Conservation (phyloP, 2,113 vertebrate species). For the Ursus arctos region DNA sequence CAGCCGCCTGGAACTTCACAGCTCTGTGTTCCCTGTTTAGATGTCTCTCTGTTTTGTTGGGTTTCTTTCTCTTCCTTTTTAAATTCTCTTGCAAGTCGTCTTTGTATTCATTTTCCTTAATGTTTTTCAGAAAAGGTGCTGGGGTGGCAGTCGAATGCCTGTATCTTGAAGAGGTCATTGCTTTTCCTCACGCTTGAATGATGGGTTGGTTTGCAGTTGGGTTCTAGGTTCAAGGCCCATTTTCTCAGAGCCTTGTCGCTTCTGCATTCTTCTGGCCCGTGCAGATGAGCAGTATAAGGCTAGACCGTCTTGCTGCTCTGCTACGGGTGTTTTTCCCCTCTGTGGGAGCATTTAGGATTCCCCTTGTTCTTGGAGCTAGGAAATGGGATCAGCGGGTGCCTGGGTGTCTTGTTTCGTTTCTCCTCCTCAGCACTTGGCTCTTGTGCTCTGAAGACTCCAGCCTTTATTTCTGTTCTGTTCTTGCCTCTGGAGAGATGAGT, state of each 20-base stretch:
- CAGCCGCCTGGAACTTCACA: not conserved
- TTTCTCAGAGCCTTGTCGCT: not conserved
- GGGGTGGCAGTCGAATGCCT: not conserved
- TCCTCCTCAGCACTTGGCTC: not conserved
- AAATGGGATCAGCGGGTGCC: not conserved
- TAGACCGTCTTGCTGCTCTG: not conserved
- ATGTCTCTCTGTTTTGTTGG: not conserved
- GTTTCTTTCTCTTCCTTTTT: constrained; percentile 1
- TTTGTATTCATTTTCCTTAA: not conserved
- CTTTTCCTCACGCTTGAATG: not conserved
- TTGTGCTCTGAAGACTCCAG: constrained; percentile 10
- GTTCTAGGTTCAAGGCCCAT: not conserved
- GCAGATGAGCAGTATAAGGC: not conserved
- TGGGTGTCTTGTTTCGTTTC: not conserved
- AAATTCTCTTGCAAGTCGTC: not conserved
- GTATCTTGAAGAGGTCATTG: not conserved
- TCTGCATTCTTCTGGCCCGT: not conserved
- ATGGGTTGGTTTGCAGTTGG: not conserved
- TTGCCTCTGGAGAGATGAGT: not conserved
- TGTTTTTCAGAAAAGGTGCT: not conserved
- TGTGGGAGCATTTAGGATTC: not conserved
- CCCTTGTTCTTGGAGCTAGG: not conserved
- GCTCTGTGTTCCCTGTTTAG: not conserved
- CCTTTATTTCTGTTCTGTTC: not conserved
- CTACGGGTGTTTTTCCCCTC: not conserved